Evolutionary conservation across 2,888 invertebrate genomes (phyloP).

Genomic region (Campoplex capitator): DNA sequence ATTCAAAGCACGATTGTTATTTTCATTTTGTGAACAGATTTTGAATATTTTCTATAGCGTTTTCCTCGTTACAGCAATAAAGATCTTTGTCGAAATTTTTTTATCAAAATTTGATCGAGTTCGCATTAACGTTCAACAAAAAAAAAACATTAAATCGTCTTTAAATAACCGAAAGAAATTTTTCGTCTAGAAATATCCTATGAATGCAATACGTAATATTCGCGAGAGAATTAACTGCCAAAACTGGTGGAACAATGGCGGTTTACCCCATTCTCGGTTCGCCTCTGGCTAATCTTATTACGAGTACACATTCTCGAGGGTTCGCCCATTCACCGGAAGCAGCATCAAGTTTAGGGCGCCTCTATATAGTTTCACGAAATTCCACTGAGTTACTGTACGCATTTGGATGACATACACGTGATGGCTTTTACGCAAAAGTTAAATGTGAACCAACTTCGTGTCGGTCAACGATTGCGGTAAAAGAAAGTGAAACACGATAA

Average conservation of each 20-base stretch:
- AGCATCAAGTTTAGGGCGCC: slow-evolving; percentile 52
- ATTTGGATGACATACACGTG: neutral
- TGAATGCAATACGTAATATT: slow-evolving; percentile 56
- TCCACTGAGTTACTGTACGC: slow-evolving; percentile 10
- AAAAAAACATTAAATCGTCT: neutral
- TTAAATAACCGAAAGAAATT: neutral
- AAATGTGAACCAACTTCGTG: neutral
- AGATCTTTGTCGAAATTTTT: too few species aligned
- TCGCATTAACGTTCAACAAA: neutral
- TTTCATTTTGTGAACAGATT: too few species aligned
- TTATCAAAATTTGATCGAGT: neutral
- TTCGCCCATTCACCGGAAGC: slow-evolving; percentile 52
- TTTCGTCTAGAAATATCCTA: neutral
- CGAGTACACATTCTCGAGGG: slow-evolving; percentile 65
- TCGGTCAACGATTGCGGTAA: neutral
- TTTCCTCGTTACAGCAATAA: too few species aligned
- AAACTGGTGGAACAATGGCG: slow-evolving; percentile 64
- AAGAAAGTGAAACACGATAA: neutral
- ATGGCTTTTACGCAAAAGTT: neutral
- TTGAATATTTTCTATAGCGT: too few species aligned
- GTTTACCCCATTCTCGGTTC: slow-evolving; percentile 63
- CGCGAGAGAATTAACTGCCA: slow-evolving; percentile 61
- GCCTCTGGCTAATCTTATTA: slow-evolving; percentile 64
- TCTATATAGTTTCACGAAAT: slow-evolving; percentile 51
- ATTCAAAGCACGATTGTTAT: neutral